A percentile compares a stretch with the other conserved stretches of the same genome.
These are phyloP conservation scores for Gari tellinella DNA, from an alignment of 2,888 invertebrate species.

Conservation along the genomic window DNA sequence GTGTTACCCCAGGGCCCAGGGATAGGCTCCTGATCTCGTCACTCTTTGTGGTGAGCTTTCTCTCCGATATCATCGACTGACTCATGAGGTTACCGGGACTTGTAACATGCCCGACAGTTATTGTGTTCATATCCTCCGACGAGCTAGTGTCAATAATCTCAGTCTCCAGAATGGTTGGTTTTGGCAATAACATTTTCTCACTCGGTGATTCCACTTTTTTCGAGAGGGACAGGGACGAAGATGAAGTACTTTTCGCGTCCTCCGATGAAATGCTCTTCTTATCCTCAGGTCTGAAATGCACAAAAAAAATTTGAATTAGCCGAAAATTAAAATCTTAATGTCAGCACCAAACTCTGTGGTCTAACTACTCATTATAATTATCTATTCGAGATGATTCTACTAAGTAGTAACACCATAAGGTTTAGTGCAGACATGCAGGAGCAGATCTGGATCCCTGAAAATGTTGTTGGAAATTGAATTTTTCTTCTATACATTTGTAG, in stretches of 20 bases:
- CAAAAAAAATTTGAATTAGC: constrained; percentile 1
- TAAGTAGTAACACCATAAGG: no score
- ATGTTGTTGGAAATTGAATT: no score
- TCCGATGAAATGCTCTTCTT: constrained; percentile 69
- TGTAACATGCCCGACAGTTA: constrained; percentile 36
- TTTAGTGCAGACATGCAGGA: no score
- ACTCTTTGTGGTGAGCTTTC: constrained; percentile 21
- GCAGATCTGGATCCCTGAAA: no score
- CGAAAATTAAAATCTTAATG: no score
- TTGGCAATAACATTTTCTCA: constrained; percentile 60
- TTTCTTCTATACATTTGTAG: no score
- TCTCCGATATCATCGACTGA: constrained; percentile 47
- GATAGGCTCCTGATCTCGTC: constrained; percentile 15
- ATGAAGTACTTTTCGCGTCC: constrained; percentile 75
- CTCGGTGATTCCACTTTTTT: constrained; percentile 52
- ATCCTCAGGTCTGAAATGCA: constrained; percentile 68
- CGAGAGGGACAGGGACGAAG: constrained; percentile 73
- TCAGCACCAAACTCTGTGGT: no score
- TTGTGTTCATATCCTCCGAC: constrained; percentile 20
- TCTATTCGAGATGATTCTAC: no score
- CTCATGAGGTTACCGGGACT: constrained; percentile 41
- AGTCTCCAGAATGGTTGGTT: constrained; percentile 60
- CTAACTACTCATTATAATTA: no score
- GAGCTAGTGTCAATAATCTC: constrained; percentile 62
- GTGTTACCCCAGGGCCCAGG: constrained; percentile 37